phyloP scores from a whole-genome alignment of 2,888 invertebrate species.

The Rhingia campestris region DNA sequence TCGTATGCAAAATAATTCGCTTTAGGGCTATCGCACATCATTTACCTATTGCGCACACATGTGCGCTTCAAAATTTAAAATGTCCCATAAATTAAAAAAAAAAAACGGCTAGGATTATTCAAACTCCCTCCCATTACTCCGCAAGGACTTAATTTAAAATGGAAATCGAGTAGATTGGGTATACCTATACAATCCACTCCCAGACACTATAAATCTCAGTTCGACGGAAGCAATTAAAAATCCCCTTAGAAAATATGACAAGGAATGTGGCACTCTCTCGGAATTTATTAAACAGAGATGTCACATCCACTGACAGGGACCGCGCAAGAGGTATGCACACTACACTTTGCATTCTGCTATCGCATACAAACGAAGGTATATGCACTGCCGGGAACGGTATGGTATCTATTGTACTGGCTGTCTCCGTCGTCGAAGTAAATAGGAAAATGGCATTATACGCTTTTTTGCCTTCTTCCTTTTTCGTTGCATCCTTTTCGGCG shows the following conservation, averaged over 20 bases:
- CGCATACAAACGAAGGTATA: too few species aligned
- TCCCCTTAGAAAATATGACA: slow-evolving; percentile 51
- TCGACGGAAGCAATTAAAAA: slow-evolving; percentile 61
- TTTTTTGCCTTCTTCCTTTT: slow-evolving; percentile 1
- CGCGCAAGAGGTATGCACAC: slow-evolving; percentile 14
- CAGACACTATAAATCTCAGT: slow-evolving; percentile 54
- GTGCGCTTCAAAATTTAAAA: too few species aligned
- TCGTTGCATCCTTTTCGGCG: slow-evolving; percentile 29
- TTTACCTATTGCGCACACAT: too few species aligned
- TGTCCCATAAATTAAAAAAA: too few species aligned
- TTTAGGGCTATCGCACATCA: too few species aligned
- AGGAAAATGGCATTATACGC: slow-evolving; percentile 11
- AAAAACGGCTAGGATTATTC: too few species aligned
- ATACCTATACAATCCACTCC: not conserved
- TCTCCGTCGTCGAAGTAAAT: slow-evolving; percentile 3
- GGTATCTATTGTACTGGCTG: slow-evolving; percentile 17
- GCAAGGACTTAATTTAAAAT: not conserved
- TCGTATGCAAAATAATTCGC: too few species aligned
- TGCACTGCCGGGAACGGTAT: too few species aligned
- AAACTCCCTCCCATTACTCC: too few species aligned
- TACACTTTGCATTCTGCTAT: not conserved
- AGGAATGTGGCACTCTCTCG: slow-evolving; percentile 35
- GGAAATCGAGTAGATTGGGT: not conserved
- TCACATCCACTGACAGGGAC: slow-evolving; percentile 50
- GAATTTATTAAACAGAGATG: slow-evolving; percentile 53